A percentile compares a stretch with the other conserved stretches of the same genome.
phyloP scores from a whole-genome alignment of 2,113 vertebrate genomes.

The Amphilophus citrinellus region DNA sequence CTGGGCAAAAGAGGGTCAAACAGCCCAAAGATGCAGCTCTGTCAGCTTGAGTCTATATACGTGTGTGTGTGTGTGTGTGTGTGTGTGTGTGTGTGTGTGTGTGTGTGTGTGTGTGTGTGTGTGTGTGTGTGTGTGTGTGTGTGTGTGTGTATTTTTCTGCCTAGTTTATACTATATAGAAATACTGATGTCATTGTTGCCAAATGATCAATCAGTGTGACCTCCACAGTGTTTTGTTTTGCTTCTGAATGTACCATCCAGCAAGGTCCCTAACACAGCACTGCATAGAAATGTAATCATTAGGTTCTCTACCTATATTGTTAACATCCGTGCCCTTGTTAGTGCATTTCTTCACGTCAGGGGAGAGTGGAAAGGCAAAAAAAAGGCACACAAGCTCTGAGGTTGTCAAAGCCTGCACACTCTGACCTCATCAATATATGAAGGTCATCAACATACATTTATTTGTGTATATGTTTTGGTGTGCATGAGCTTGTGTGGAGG shows the following conservation, averaged over 20 bases:
- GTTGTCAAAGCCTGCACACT: background rate
- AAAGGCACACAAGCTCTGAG: constrained; percentile 20
- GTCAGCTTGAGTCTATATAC: background rate
- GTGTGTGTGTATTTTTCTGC: background rate
- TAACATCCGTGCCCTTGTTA: constrained; percentile 1
- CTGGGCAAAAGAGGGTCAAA: constrained; percentile 34
- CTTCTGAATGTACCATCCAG: background rate
- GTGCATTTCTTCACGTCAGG: background rate
- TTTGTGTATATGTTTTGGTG: constrained; percentile 20
- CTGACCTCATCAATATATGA: too few species aligned
- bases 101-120: background rate
- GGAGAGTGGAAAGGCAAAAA: background rate
- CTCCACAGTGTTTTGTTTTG: background rate
- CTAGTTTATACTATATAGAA: too few species aligned
- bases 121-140: fast-evolving
- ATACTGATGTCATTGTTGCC: background rate
- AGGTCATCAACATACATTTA: constrained; percentile 15
- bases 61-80: fast-evolving
- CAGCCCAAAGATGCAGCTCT: constrained; percentile 9
- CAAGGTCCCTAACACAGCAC: background rate
- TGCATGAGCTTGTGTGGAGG: background rate
- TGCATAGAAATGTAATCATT: background rate
- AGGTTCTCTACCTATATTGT: constrained; percentile 3
- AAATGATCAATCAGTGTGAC: background rate
- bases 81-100: background rate